Base-by-base conservation (phyloP, 1,140 invertebrate species). In the Zaprionus camerounensis region DNA sequence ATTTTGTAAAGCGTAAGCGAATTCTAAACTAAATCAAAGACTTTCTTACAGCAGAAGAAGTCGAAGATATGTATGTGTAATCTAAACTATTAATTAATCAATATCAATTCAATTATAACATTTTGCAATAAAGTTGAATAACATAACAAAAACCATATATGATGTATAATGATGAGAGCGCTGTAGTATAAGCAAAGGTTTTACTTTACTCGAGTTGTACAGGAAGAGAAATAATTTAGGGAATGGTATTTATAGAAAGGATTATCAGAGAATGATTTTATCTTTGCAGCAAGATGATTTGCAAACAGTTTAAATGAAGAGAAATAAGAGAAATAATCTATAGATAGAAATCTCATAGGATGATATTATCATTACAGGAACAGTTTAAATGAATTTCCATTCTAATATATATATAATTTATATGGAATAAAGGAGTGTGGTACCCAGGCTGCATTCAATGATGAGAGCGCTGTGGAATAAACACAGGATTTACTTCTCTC, bases 51-150 rank as follows among this genome's bases (percentile, higher is more conserved):
- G 24, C 11, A 34, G 31, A 38, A 57, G 22, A 55, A 38, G 49
- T 34, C 34, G 13, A 20, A 74, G 28, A 34, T 24, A 46, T 26
- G 24, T 5, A 26, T 46, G 58, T 75, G 59, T 75, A 75, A 70
- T 34, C 41, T 46, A 20, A 58, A 55, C 24, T 58, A 75, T 58
- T 22, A 28, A 63, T 63, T 65, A 71, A 76, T 61, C 20, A 74
- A 76, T 55, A 76, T 61, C 20, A 74, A 76, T 55, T 65, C 34
- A 71, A 65, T 76, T 76, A 71, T 69, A 72, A 75, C 69, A 79
- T 85, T 87, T 88, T 85, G 81, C 81, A 88, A 87, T 87, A 88
- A 85, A 85, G 81, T 90, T 85, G 78, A 88, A 88, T 81, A 88
- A 59, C 46, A 22, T 67, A 65, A 65, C 56, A 64, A 73, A 68